Conservation (phyloP, 2,113 vertebrate species). For the Aegotheles bennettii region DNA sequence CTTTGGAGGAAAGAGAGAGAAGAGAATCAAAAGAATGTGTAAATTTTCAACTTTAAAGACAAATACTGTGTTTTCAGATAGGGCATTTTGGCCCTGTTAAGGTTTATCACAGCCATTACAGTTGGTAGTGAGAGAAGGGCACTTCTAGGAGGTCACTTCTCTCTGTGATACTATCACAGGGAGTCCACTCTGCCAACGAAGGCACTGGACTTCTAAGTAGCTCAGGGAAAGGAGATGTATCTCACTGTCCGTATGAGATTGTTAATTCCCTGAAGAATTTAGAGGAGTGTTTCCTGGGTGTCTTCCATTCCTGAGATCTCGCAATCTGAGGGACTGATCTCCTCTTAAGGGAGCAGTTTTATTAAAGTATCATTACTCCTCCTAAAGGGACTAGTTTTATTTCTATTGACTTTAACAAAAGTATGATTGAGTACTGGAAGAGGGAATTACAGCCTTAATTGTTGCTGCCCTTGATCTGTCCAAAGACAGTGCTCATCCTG, state of each 20-base stretch:
- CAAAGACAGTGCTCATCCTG: background rate
- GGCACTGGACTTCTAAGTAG: background rate
- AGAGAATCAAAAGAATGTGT: background rate
- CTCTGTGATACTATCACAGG: too few species aligned
- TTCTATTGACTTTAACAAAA: background rate
- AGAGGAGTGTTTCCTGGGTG: background rate
- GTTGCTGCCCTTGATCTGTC: background rate
- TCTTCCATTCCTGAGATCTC: background rate
- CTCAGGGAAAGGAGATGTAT: background rate
- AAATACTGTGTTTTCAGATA: background rate
- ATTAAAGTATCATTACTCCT: background rate
- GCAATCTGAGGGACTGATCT: background rate
- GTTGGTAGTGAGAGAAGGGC: background rate
- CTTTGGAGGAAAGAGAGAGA: background rate
- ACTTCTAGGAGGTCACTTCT: background rate
- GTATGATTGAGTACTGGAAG: background rate
- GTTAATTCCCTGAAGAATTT: background rate
- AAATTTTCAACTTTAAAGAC: background rate
- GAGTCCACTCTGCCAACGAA: fast-evolving
- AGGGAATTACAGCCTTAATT: background rate
- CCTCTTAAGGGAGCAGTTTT: background rate
- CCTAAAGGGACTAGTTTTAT: background rate
- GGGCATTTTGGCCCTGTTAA: fast-evolving
- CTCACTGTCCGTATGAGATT: fast-evolving
- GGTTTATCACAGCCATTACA: background rate